These are phyloP conservation scores for Hypselothyrea guttata DNA, from an alignment of 2,888 invertebrate species.

Conservation along the genomic window DNA sequence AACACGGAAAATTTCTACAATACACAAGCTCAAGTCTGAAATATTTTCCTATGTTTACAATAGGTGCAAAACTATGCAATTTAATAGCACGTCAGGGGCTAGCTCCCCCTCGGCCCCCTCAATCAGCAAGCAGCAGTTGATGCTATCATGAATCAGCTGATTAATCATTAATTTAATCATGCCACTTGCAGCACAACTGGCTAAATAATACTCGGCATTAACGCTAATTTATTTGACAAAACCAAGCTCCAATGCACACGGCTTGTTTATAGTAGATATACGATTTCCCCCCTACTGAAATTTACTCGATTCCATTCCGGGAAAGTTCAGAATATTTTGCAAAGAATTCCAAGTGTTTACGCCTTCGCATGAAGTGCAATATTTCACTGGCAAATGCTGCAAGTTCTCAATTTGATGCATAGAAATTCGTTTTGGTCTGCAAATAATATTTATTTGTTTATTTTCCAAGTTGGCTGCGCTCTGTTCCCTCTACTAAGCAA, in stretches of 20 bases:
- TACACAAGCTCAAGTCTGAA: too few species aligned
- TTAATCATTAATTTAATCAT: too few species aligned
- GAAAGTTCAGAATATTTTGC: constrained; percentile 6
- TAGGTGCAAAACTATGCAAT: too few species aligned
- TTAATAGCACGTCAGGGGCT: too few species aligned
- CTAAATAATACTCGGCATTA: constrained; percentile 1
- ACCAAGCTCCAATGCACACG: not conserved
- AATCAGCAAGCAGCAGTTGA: too few species aligned
- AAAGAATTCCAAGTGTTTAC: constrained; percentile 9
- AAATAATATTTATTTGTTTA: not conserved
- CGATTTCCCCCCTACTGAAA: too few species aligned
- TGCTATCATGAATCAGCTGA: too few species aligned
- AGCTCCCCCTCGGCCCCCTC: too few species aligned
- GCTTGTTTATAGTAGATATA: constrained; percentile 1
- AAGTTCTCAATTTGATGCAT: not conserved
- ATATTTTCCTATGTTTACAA: too few species aligned
- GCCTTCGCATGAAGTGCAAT: not conserved
- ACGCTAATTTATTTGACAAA: not conserved
- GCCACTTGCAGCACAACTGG: constrained; percentile 29
- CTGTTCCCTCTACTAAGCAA: too few species aligned
- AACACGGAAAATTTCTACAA: constrained; percentile 21
- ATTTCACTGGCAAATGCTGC: constrained; percentile 1
- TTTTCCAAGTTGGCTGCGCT: too few species aligned
- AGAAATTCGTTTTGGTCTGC: not conserved
- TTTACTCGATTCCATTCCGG: not conserved